Base-by-base conservation (phyloP, 2,113 vertebrate species). In the Microtus pennsylvanicus region DNA sequence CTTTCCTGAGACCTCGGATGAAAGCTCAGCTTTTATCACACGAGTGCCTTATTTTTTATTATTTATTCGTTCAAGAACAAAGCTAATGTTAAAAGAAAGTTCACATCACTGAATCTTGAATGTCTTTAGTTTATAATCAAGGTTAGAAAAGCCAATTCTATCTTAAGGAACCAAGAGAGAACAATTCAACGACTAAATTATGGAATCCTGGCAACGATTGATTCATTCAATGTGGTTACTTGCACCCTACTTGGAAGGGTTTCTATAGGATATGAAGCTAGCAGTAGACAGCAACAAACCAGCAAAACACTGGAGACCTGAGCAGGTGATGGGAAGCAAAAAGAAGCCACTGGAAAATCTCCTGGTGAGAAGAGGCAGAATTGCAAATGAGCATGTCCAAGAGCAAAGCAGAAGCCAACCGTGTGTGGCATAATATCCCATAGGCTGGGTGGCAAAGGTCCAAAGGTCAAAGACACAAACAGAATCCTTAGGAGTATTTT, bases 11-110 rank as follows among this genome's bases (percentile, higher is more conserved):
- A 90, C 92, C 93, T 96, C 95, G 93, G 94, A 95, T 93, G 89
- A 97, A 86, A 95, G 45, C 82, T 90, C 63, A 95, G 26, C 83
- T 97, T 96, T 91, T 77, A 93, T 95, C 87, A 72, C 69, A 47
- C 94, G 72, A 10, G 87, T 87, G 86, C 78, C 87, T 90, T 89
- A 91, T 94, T 96, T 86, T 61, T 61, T 94, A 93, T 93, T 96
- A 94, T 96, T 89, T 92, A 95, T 86, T 50, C 75, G 52, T n/a
- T 45, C 33, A 83, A 86, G 26, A 78, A 78, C 67, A 55, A 35
- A 92, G 9, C 8, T 35, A 70, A 61, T 72, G 4, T 77, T 33
- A 58, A 67, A 82, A 88, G 65, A 70, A 83, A 61, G 72, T 78
- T 75, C 72, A 85, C 92, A 77, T 65, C 42, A 16, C 12, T 82